These are phyloP conservation scores for Ictalurus furcatus DNA, from an alignment of 2,113 vertebrate genomes.

Conservation along the genomic window DNA sequence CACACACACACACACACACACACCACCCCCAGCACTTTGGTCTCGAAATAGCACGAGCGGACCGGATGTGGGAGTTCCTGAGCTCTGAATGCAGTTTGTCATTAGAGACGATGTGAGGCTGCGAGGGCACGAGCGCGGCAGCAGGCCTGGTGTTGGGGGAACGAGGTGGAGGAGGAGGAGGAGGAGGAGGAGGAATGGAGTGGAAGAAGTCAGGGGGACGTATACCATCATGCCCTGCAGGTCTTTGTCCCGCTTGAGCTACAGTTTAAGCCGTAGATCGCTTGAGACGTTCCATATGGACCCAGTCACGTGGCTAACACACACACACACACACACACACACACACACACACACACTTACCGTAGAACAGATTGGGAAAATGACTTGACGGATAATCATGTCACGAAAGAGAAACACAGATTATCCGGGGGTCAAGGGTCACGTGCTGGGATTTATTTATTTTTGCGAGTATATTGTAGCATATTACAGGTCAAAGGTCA, in stretches of 20 bases:
- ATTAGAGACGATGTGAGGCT: conserved; percentile 63
- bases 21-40: conserved; percentile 2
- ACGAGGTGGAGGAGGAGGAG: neutral
- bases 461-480: neutral
- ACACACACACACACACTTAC: neutral
- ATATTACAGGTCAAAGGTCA: no score
- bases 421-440: neutral
- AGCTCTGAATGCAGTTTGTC: conserved; percentile 67
- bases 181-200: neutral
- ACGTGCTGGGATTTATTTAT: neutral
- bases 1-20: conserved; percentile 26
- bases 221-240: neutral
- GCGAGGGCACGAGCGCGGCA: conserved; percentile 56
- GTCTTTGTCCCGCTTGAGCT: conserved; percentile 6
- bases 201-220: neutral
- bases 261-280: conserved; percentile 12
- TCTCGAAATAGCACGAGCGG: conserved; percentile 65
- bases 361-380: neutral
- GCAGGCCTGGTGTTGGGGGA: conserved; percentile 46
- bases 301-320: neutral
- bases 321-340: neutral
- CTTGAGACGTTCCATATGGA: conserved; percentile 42
- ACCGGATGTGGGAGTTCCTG: conserved; percentile 66
- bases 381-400: neutral
- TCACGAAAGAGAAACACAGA: neutral